Percentiles rank a stretch among this genome's conserved stretches.
Conservation (phyloP, 2,113 vertebrate genomes). For the Neopipo cinnamomea region DNA sequence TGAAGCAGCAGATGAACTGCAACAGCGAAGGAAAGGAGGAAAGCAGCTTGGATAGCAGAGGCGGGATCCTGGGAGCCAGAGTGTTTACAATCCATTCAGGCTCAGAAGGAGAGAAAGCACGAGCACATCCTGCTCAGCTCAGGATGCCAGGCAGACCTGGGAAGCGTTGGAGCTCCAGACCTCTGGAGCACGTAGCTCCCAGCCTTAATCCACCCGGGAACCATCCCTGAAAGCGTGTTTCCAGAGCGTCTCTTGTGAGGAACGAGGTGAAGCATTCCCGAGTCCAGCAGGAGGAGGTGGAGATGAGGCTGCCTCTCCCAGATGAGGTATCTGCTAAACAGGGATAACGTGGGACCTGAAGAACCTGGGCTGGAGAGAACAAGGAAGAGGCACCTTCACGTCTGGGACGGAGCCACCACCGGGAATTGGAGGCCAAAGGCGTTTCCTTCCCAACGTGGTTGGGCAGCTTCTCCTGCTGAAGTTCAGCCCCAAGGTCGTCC, state of each 20-base stretch:
- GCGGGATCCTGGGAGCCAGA: background rate
- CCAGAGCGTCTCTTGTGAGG: background rate
- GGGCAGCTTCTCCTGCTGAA: background rate
- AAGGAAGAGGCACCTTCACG: background rate
- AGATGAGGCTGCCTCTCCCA: background rate
- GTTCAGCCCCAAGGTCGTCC: background rate
- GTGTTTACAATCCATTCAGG: fast-evolving
- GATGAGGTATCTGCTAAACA: conserved; percentile 48
- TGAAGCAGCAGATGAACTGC: background rate
- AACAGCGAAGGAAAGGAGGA: fast-evolving
- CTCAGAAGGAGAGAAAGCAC: fast-evolving
- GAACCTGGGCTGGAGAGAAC: background rate
- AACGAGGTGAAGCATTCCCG: background rate
- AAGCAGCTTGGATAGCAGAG: background rate
- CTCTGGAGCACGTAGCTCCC: background rate
- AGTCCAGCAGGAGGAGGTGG: background rate
- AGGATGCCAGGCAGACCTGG: background rate
- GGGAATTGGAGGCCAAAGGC: background rate
- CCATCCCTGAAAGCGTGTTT: background rate
- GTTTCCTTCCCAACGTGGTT: background rate
- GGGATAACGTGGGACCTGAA: background rate
- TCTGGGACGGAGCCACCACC: background rate
- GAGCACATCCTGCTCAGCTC: background rate
- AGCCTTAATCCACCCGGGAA: background rate
- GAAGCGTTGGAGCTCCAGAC: background rate